Conservation (phyloP, 2,113 vertebrate species). For the Malurus elegans region DNA sequence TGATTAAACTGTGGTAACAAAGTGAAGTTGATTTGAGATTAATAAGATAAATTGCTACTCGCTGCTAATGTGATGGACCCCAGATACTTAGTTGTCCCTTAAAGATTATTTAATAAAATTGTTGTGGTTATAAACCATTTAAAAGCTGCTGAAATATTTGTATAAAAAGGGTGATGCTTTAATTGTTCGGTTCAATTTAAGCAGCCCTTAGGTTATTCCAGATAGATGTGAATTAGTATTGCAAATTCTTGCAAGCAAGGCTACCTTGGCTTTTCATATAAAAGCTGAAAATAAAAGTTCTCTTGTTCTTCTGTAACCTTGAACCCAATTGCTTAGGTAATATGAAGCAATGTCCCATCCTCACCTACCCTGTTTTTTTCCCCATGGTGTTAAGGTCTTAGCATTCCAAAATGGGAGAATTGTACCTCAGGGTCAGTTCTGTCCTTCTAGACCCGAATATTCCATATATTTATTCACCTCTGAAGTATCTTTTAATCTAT, state of each 20-base stretch:
- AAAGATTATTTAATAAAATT: neutral
- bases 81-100: neutral
- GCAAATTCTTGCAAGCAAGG: slow-evolving; percentile 12
- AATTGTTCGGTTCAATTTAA: neutral
- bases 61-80: neutral
- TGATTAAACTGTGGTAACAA: neutral
- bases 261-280: slow-evolving; percentile 2
- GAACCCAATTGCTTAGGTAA: neutral
- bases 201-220: neutral
- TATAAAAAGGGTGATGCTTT: neutral
- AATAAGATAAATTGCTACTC: neutral
- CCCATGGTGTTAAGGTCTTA: neutral
- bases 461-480: neutral
- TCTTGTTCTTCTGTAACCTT: slow-evolving; percentile 30
- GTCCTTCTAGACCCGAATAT: neutral
- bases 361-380: neutral
- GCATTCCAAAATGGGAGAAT: neutral
- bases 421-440: neutral
- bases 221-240: slow-evolving; percentile 1
- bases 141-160: slow-evolving; percentile 9
- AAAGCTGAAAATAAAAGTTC: neutral
- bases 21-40: neutral
- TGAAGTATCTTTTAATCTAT: neutral
- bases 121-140: slow-evolving; percentile 1
- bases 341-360: neutral